A percentile compares a stretch with the other conserved stretches of the same genome.
Conservation (phyloP, 2,797 vertebrate genomes). For the Coreius guichenoti region DNA sequence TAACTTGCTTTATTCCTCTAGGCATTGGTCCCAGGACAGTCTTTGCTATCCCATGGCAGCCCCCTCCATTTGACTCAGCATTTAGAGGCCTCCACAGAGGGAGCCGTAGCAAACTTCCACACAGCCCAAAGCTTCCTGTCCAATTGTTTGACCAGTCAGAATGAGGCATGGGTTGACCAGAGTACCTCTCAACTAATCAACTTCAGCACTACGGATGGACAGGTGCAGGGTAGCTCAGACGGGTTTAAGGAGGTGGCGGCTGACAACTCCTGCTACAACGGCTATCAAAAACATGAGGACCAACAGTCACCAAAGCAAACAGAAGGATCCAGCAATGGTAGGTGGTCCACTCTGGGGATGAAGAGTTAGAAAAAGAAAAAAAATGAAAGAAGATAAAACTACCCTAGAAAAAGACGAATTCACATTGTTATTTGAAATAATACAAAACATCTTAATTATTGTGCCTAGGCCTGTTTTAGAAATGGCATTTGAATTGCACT, state of each 20-base stretch:
- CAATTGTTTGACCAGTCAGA: slow-evolving; percentile 59
- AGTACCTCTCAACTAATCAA: slow-evolving; percentile 52
- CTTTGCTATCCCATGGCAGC: slow-evolving; percentile 51
- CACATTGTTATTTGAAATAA: not conserved
- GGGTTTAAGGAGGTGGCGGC: slow-evolving; percentile 66
- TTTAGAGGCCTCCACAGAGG: slow-evolving; percentile 47
- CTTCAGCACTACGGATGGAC: slow-evolving; percentile 61
- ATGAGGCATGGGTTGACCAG: slow-evolving; percentile 52
- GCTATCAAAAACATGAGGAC: slow-evolving; percentile 24
- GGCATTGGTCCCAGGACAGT: slow-evolving; percentile 13
- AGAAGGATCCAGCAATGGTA: slow-evolving; percentile 57
- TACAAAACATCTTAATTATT: not conserved
- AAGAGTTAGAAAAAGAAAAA: not conserved
- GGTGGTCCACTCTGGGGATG: slow-evolving; percentile 26
- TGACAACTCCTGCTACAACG: slow-evolving; percentile 71
- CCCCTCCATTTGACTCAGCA: slow-evolving; percentile 43
- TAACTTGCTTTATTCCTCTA: not conserved
- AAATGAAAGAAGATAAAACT: not conserved
- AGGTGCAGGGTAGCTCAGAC: slow-evolving; percentile 40
- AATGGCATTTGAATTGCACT: not conserved
- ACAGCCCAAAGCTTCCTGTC: slow-evolving; percentile 72
- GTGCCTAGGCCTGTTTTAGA: not conserved
- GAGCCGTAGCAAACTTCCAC: slow-evolving; percentile 62
- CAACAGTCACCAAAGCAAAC: slow-evolving; percentile 34
- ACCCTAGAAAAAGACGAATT: not conserved